Conservation (phyloP, 2,113 vertebrate genomes). For the Rhinogobius similis region DNA sequence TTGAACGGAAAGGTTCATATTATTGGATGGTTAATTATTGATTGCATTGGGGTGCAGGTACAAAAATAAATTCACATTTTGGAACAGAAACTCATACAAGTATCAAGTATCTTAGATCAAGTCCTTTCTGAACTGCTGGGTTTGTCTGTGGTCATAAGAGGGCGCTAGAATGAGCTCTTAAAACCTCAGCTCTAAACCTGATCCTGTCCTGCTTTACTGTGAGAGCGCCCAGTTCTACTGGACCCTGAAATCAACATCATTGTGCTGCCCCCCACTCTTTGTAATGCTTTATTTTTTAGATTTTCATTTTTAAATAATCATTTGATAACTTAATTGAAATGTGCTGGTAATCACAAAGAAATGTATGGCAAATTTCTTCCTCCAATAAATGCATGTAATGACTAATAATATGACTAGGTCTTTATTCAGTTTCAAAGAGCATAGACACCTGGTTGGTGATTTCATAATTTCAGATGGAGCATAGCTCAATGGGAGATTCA, state of each 20-base stretch:
- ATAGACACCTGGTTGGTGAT: background rate
- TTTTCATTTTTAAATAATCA: slow-evolving; percentile 77
- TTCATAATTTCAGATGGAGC: no score
- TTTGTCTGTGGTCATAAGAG: slow-evolving; percentile 50
- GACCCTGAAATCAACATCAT: slow-evolving; percentile 38
- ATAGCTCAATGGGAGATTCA: no score
- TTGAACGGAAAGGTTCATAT: slow-evolving; percentile 30
- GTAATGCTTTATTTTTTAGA: slow-evolving; percentile 81
- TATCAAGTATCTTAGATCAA: background rate
- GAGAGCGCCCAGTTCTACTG: background rate
- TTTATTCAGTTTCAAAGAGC: slow-evolving; percentile 23
- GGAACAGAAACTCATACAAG: background rate
- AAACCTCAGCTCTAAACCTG: background rate
- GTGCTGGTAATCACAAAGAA: slow-evolving; percentile 81
- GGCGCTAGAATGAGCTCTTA: slow-evolving; percentile 21
- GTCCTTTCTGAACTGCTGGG: slow-evolving; percentile 18
- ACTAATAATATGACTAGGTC: slow-evolving; percentile 54
- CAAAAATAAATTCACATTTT: slow-evolving; percentile 2
- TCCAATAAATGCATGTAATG: slow-evolving; percentile 84
- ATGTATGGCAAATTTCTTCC: slow-evolving; percentile 79
- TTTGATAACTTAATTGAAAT: slow-evolving; percentile 81
- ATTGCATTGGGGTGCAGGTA: slow-evolving; percentile 45
- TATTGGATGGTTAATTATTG: slow-evolving; percentile 39
- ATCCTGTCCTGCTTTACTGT: background rate
- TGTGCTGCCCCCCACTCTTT: slow-evolving; percentile 67